Base-by-base conservation (phyloP, 1,140 invertebrate species). In the Agrilus planipennis region DNA sequence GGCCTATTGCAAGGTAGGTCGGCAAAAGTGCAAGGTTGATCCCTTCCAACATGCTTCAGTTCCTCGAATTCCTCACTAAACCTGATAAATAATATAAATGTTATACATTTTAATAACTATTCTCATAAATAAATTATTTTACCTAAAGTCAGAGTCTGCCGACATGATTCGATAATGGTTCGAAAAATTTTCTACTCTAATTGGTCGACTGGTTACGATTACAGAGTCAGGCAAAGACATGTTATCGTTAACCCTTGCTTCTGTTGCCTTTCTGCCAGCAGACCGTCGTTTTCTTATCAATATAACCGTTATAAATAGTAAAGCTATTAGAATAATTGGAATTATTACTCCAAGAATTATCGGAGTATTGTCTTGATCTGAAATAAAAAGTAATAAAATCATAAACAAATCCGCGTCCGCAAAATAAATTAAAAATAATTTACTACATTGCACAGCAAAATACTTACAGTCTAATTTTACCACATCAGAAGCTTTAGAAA, bases 31-130 rank as follows among this genome's bases (percentile, higher is more conserved):
- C 77, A 82, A 0, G 85, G 71, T 60, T 94, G 89, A 51, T 95
- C 90, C 4, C 89, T 69, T 3, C 93, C 95, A 14, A 97, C 84
- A 54, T 90, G 81, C 60, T 95, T 96, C 39, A 98, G 61, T 55
- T 95, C 89, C 68, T 99, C 94, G 67, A 96, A 99, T 65, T 99
- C 93, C 65, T 98, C 94, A 35, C 90, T 92, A 63, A 97, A 99
- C 29, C 75, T 71, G 37, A 6, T 37, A 35, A 18, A 14, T 6
- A 14, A 17, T 32, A 17, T 25, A 25, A 25, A 7, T 25, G n/a
- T n/a, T 25, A 25, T 25, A 25, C 6, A 25, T 7, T 25, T 25
- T 5, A 12, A 5, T 12, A 29, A 29, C 4, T 29, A 29, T 5
- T 12, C 4, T 29, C 11, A 12, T 5, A 29, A 5, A 29, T n/a